phyloP scores from a whole-genome alignment of 2,113 vertebrate species.

The Herpailurus yagouaroundi region DNA sequence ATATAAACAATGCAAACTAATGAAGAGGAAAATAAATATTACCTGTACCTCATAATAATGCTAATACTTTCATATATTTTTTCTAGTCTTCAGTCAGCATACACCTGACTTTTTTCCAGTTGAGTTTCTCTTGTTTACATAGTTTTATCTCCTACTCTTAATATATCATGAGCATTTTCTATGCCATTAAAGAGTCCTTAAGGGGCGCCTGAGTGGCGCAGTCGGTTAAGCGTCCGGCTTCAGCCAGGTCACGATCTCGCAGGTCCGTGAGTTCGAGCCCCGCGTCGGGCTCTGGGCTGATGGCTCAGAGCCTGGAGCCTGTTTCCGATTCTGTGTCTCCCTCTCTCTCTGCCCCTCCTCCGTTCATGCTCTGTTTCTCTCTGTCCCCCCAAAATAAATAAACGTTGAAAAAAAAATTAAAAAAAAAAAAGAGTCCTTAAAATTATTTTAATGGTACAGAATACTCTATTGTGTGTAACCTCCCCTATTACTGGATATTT shows the following conservation, averaged over 20 bases:
- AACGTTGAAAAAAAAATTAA: no score
- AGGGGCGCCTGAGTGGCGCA: no score
- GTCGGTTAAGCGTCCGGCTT: no score
- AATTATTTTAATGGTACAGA: not conserved
- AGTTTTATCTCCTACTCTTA: slow-evolving; percentile 11
- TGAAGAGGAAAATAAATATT: not conserved
- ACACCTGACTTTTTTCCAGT: not conserved
- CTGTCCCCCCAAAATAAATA: no score
- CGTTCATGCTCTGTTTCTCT: no score
- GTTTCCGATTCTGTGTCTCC: no score
- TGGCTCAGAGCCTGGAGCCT: no score
- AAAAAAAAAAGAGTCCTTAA: not conserved
- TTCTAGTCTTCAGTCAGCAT: not conserved
- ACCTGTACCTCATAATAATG: not conserved
- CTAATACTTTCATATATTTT: not conserved
- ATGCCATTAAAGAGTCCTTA: not conserved
- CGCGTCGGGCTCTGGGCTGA: no score
- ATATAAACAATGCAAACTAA: not conserved
- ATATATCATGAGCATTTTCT: not conserved
- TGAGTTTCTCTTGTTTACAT: not conserved
- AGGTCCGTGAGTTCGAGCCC: no score
- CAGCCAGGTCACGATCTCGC: no score
- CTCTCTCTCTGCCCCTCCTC: no score
- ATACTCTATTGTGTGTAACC: not conserved
- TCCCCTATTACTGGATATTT: not conserved